phyloP scores from a whole-genome alignment of 1,140 invertebrate species.

The Chionoecetes opilio region DNA sequence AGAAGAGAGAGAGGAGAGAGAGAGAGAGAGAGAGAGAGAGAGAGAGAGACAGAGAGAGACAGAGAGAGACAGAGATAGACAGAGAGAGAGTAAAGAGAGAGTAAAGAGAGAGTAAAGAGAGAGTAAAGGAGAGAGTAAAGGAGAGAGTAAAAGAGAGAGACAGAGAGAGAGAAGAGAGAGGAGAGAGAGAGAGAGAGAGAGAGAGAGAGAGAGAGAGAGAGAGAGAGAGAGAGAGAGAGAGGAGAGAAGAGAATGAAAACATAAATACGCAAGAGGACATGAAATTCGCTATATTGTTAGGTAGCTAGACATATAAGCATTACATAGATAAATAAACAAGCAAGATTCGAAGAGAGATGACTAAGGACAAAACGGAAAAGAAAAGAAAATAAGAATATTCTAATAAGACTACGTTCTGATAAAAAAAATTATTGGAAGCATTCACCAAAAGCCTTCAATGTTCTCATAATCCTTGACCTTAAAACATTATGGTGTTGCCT shows the following conservation, averaged over 20 bases:
- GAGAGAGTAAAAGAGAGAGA: neutral
- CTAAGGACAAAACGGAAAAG: too few relatives aligned
- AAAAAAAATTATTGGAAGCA: too few relatives aligned
- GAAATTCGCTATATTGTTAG: too few relatives aligned
- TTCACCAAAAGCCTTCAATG: too few relatives aligned
- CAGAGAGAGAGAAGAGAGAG: neutral
- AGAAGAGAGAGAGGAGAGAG: neutral
- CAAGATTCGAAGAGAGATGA: too few relatives aligned
- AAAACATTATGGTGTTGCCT: slow-evolving; percentile 81
- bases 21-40: neutral
- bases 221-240: neutral
- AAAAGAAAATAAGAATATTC: too few relatives aligned
- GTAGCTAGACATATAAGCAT: too few relatives aligned
- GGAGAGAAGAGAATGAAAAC: too few relatives aligned
- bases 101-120: neutral
- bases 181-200: neutral
- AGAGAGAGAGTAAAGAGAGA: neutral
- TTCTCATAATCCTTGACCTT: neutral
- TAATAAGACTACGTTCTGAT: too few relatives aligned
- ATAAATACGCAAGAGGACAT: too few relatives aligned
- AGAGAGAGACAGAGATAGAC: neutral
- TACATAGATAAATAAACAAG: too few relatives aligned
- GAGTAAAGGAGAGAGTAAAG: neutral
- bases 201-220: neutral
- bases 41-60: neutral